Evolutionary conservation across 2,888 invertebrate genomes (phyloP).

Genomic region (Harpalus rufipes): DNA sequence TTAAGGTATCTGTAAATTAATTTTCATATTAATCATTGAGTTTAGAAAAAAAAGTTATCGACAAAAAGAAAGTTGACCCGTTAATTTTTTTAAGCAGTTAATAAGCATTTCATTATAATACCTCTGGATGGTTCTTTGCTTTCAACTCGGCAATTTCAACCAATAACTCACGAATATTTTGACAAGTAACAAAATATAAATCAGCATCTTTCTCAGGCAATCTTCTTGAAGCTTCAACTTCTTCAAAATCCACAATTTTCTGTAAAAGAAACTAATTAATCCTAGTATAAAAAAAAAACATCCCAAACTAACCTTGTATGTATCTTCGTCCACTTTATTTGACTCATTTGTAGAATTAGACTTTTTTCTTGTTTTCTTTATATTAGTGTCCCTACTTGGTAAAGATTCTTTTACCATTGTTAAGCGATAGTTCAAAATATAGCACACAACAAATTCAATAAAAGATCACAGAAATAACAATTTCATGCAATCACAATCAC

Average conservation of each 20-base stretch:
- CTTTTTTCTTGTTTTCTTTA: conserved; percentile 81
- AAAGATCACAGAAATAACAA: no score
- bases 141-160: conserved; percentile 85
- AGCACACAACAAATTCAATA: no score
- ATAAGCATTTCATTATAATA: conserved; percentile 71
- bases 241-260: conserved; percentile 86
- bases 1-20: no score
- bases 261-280: conserved; percentile 73
- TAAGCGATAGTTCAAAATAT: neutral
- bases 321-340: conserved; percentile 79
- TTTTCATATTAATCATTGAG: no score
- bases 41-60: no score
- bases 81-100: no score
- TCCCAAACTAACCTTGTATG: conserved; percentile 80
- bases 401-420: conserved; percentile 77
- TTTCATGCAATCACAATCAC: no score
- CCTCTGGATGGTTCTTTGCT: conserved; percentile 79
- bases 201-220: conserved; percentile 84
- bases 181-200: conserved; percentile 84
- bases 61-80: no score
- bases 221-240: conserved; percentile 84
- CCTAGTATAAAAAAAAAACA: conserved; percentile 6
- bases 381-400: conserved; percentile 77
- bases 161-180: conserved; percentile 84
- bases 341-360: conserved; percentile 74